Conservation (phyloP, 2,888 invertebrate species). For the Biston stratarius region DNA sequence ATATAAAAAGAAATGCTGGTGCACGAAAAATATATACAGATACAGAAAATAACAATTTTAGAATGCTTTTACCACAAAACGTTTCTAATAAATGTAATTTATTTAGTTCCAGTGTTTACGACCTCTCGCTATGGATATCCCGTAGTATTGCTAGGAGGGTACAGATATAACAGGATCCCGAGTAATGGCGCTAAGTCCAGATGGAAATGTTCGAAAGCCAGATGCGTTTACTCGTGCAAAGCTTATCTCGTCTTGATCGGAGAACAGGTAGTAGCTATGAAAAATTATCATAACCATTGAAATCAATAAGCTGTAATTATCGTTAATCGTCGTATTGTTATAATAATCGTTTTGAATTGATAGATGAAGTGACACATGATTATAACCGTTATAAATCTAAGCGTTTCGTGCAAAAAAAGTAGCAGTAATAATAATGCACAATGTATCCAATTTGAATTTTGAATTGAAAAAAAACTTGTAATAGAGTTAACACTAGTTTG, state of each 20-base stretch:
- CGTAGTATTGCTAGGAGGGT: slow-evolving; percentile 51
- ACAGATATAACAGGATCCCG: slow-evolving; percentile 54
- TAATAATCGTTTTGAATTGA: not conserved
- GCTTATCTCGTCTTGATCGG: slow-evolving; percentile 54
- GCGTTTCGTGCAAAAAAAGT: too few relatives aligned
- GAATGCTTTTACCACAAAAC: too few relatives aligned
- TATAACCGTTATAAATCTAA: too few relatives aligned
- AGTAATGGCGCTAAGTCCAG: slow-evolving; percentile 39
- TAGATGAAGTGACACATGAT: too few relatives aligned
- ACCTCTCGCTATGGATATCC: slow-evolving; percentile 52
- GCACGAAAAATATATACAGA: too few relatives aligned
- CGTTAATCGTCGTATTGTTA: too few relatives aligned
- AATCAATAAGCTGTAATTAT: not conserved
- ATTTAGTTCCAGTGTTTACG: slow-evolving; percentile 49
- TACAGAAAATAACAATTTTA: too few relatives aligned
- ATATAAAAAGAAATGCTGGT: too few relatives aligned
- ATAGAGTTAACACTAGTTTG: too few relatives aligned
- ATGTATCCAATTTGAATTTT: too few relatives aligned
- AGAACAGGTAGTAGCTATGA: slow-evolving; percentile 48
- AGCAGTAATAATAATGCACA: too few relatives aligned
- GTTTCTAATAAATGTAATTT: not conserved
- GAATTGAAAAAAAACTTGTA: too few relatives aligned
- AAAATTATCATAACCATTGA: slow-evolving; percentile 43
- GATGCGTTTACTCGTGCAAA: slow-evolving; percentile 47
- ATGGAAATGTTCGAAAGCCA: slow-evolving; percentile 52